Evolutionary conservation across 1,140 invertebrate genomes (phyloP).

Genomic region (Rhagoletis zephyria): DNA sequence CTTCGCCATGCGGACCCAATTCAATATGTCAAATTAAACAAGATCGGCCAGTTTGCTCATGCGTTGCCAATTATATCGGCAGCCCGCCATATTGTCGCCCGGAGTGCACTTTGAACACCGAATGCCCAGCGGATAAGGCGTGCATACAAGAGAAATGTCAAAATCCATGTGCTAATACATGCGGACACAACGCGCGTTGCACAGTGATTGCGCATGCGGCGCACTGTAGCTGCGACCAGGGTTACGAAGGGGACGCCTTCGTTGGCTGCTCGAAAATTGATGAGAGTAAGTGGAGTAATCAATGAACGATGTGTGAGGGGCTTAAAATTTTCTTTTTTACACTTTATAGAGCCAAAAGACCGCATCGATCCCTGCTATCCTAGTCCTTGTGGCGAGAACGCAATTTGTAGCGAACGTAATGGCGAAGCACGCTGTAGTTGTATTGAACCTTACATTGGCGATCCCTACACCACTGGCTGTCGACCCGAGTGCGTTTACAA

Average conservation of each 20-base stretch:
- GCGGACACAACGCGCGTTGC: slow-evolving; percentile 86
- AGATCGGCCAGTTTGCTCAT: slow-evolving; percentile 84
- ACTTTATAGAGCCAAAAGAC: slow-evolving; percentile 67
- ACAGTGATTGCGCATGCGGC: slow-evolving; percentile 86
- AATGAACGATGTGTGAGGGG: background rate
- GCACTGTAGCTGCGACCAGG: slow-evolving; percentile 83
- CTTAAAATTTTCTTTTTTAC: background rate
- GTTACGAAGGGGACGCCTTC: slow-evolving; percentile 87
- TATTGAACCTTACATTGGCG: slow-evolving; percentile 88
- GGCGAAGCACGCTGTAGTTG: slow-evolving; percentile 83
- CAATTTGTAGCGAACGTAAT: slow-evolving; percentile 81
- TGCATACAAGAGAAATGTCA: slow-evolving; percentile 87
- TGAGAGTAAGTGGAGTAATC: slow-evolving; percentile 63
- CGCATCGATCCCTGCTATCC: slow-evolving; percentile 81
- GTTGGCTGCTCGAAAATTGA: slow-evolving; percentile 80
- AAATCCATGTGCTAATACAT: slow-evolving; percentile 83
- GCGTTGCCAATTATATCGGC: slow-evolving; percentile 82
- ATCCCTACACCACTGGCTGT: slow-evolving; percentile 84
- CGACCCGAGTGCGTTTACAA: slow-evolving; percentile 86
- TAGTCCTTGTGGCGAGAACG: slow-evolving; percentile 87
- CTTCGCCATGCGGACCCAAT: slow-evolving; percentile 88
- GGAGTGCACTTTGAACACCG: slow-evolving; percentile 83
- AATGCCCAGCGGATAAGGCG: slow-evolving; percentile 82
- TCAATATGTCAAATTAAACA: slow-evolving; percentile 87
- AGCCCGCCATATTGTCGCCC: slow-evolving; percentile 83